Percentiles rank a stretch among this genome's conserved stretches.
These are phyloP conservation scores for Pteronura brasiliensis DNA, from an alignment of 2,113 vertebrate species.

Conservation along the genomic window DNA sequence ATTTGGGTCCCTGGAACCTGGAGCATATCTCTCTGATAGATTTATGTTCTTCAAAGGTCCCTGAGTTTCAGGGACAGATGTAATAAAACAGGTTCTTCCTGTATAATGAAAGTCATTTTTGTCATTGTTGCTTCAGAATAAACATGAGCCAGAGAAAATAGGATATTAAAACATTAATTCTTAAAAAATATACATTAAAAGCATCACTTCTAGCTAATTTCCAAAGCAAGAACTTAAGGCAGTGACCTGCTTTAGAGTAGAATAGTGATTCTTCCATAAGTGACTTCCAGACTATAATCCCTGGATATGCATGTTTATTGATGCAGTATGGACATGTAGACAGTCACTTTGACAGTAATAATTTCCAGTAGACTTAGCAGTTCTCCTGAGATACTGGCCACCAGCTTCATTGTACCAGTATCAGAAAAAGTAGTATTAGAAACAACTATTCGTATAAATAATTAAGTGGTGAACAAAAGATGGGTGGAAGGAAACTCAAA, in stretches of 20 bases:
- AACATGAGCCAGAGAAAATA: not conserved
- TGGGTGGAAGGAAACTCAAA: not conserved
- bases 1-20: slow-evolving; percentile 68
- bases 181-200: slow-evolving; percentile 58
- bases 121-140: slow-evolving; percentile 64
- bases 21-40: slow-evolving; percentile 66
- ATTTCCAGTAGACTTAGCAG: not conserved
- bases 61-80: slow-evolving; percentile 72
- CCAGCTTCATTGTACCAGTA: not conserved
- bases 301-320: not conserved
- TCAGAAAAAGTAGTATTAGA: not conserved
- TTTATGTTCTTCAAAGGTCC: slow-evolving; percentile 69
- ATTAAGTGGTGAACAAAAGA: not conserved
- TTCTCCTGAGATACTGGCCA: not conserved
- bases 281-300: slow-evolving; percentile 12
- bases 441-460: not conserved
- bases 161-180: slow-evolving; percentile 53
- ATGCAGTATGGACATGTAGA: not conserved
- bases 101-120: slow-evolving; percentile 63
- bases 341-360: not conserved
- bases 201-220: slow-evolving; percentile 9
- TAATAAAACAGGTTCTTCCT: slow-evolving; percentile 63
- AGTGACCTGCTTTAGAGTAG: not conserved
- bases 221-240: not conserved
- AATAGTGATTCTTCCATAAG: not conserved